These are phyloP conservation scores for Anoplophora glabripennis DNA, from an alignment of 1,140 invertebrate genomes.

Conservation along the genomic window DNA sequence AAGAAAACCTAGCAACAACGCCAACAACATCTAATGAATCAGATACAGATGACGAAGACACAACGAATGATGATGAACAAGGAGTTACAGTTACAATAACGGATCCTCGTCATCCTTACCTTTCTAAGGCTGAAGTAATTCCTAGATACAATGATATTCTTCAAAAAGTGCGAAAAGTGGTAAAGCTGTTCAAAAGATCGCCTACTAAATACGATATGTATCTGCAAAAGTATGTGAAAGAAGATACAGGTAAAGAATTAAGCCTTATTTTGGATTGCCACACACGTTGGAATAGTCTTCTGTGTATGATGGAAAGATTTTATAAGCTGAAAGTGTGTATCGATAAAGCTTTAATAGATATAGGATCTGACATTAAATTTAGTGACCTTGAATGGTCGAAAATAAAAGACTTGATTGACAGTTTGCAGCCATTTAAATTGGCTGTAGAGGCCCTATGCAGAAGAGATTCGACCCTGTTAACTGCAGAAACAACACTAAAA, in stretches of 20 bases:
- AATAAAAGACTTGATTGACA: conserved; percentile 25
- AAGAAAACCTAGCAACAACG: conserved; percentile 1
- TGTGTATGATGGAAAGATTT: conserved; percentile 16
- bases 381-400: conserved; percentile 22
- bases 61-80: background rate
- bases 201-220: conserved; percentile 8
- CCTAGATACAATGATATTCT: conserved; percentile 13
- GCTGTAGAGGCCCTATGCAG: conserved; percentile 30
- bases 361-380: conserved; percentile 26
- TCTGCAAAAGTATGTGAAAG: conserved; percentile 8
- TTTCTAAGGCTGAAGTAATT: conserved; percentile 1
- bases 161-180: conserved; percentile 7
- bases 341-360: conserved; percentile 33
- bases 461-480: conserved; percentile 32
- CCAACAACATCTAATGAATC: conserved; percentile 12
- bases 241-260: background rate
- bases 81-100: conserved; percentile 11
- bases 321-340: conserved; percentile 28
- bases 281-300: no score
- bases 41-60: background rate
- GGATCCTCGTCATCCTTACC: conserved; percentile 8
- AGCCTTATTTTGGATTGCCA: no score
- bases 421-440: conserved; percentile 29
- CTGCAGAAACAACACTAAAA: conserved; percentile 26
- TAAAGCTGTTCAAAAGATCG: conserved; percentile 8